Conservation (phyloP, 2,888 invertebrate genomes). For the Drosophila histrio region DNA sequence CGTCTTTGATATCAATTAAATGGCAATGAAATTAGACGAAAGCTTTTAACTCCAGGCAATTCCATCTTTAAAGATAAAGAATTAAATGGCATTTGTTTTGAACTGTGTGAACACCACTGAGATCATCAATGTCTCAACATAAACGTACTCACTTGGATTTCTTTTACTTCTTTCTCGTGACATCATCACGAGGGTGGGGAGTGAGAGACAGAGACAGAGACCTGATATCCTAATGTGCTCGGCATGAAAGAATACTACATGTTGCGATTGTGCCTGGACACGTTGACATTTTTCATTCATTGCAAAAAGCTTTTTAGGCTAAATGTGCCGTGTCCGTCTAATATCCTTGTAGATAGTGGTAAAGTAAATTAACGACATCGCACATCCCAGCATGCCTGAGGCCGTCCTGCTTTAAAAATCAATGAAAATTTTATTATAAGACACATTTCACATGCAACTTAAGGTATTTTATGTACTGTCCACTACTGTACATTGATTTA, state of each 20-base stretch:
- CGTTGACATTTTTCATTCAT: conserved; percentile 48
- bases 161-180: conserved; percentile 42
- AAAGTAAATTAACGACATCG: conserved; percentile 25
- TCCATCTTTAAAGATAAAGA: conserved; percentile 33
- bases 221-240: conserved; percentile 34
- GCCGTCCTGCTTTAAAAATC: conserved; percentile 28
- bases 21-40: neutral
- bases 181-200: conserved; percentile 32
- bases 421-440: conserved; percentile 18
- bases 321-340: conserved; percentile 42
- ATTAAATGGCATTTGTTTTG: conserved; percentile 12
- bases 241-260: conserved; percentile 32
- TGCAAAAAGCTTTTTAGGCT: conserved; percentile 53
- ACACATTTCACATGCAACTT: neutral
- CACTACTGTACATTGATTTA: neutral
- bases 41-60: conserved; percentile 26
- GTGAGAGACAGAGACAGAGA: neutral
- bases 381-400: conserved; percentile 6
- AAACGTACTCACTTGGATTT: conserved; percentile 44
- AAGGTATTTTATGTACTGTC: neutral
- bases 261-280: conserved; percentile 37
- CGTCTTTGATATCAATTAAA: neutral
- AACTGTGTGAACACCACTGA: conserved; percentile 25
- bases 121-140: conserved; percentile 52
- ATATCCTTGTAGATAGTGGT: conserved; percentile 38